Conservation (phyloP, 1,140 invertebrate genomes). For the Panagrolaimus sp. region DNA sequence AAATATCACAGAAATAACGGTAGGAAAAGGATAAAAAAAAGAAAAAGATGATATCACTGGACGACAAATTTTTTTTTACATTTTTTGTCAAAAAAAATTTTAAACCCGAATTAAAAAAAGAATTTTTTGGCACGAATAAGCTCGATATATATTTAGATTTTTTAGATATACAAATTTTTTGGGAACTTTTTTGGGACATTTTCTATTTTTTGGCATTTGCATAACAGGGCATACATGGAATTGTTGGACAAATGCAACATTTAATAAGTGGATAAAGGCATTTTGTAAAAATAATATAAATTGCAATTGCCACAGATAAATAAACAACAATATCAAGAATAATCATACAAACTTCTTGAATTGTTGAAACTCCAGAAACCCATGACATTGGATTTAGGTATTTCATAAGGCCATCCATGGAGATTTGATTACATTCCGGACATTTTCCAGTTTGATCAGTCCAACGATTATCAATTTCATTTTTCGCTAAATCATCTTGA, state of each 20-base stretch:
- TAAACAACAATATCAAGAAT: conserved; percentile 36
- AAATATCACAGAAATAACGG: no score
- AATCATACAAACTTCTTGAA: conserved; percentile 41
- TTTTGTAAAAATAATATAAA: conserved; percentile 42
- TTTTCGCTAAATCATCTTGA: conserved; percentile 37
- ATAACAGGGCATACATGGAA: not conserved
- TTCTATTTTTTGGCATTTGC: no score
- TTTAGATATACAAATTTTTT: no score
- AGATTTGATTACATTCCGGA: conserved; percentile 37
- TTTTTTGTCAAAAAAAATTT: no score
- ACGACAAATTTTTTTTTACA: no score
- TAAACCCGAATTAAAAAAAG: no score
- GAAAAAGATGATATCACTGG: no score
- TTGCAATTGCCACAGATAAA: conserved; percentile 32
- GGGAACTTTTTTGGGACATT: no score
- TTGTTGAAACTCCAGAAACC: conserved; percentile 40
- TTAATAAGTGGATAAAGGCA: conserved; percentile 41
- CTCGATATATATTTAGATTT: no score
- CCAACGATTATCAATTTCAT: conserved; percentile 37
- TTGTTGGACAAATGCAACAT: conserved; percentile 34
- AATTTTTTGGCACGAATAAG: no score
- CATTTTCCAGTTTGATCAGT: conserved; percentile 33
- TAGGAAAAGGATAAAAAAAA: no score
- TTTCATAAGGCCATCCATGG: conserved; percentile 43
- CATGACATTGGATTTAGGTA: conserved; percentile 46